Conservation (phyloP, 2,113 vertebrate genomes). For the Plectropomus leopardus region DNA sequence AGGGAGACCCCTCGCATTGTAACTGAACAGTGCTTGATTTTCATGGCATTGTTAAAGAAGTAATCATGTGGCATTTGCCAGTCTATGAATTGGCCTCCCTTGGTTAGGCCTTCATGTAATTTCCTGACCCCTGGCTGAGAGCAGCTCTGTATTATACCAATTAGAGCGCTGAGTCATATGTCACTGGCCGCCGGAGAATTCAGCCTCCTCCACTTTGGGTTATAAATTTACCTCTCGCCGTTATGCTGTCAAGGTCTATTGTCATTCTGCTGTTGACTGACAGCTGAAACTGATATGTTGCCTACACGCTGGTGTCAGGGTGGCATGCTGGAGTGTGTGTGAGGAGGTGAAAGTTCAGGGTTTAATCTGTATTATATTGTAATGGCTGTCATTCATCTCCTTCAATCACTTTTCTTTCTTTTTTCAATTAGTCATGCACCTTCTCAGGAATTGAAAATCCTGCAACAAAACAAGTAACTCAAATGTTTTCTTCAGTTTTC, state of each 20-base stretch:
- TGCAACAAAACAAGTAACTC: not conserved
- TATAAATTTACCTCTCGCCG: conserved; percentile 45
- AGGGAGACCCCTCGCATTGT: not conserved
- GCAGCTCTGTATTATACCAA: conserved; percentile 68
- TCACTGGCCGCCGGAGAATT: conserved; percentile 61
- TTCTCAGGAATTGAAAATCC: not conserved
- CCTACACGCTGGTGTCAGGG: not conserved
- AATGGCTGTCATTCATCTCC: not conserved
- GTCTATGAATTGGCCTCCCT: conserved; percentile 55
- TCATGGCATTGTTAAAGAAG: conserved; percentile 35
- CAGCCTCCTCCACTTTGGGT: conserved; percentile 31
- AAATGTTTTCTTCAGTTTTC: not conserved
- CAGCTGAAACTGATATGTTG: not conserved
- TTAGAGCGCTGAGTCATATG: conserved; percentile 80
- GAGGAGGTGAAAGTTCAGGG: not conserved
- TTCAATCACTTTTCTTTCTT: not conserved
- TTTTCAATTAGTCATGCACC: not conserved
- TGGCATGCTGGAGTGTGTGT: not conserved
- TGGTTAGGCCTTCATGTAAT: conserved; percentile 51
- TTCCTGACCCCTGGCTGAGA: conserved; percentile 51
- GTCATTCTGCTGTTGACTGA: conserved; percentile 26
- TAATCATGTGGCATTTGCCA: conserved; percentile 50
- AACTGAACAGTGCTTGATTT: conserved; percentile 14
- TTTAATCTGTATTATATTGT: not conserved
- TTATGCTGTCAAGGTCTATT: conserved; percentile 8